Evolutionary conservation across 2,797 vertebrate genomes (phyloP), one percentile per base, ranked within the genome.

Genomic region (Prunella strophiata): DNA sequence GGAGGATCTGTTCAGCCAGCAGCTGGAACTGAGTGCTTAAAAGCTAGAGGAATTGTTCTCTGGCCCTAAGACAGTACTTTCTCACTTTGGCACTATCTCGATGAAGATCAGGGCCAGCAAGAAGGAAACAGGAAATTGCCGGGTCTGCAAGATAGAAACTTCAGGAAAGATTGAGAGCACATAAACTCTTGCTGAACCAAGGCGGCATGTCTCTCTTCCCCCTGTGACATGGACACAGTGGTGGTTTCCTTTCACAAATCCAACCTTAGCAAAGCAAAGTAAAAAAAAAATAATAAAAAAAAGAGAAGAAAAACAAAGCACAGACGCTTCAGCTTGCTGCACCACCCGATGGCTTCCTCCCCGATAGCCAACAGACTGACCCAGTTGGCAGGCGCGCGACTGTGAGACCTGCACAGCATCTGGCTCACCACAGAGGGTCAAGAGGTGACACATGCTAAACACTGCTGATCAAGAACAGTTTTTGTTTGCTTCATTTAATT

Each of bases 121-220:
- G 92, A 94, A 93, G 94, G 93, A 96, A 97, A 88, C 61, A 94
- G 95, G 96, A 97, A 97, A 96, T 72, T 5, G 1, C 92, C 84
- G 71, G 55, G 88, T 72, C 67, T 89, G 74, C 78, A 81, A 95
- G 95, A 97, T 75, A 96, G 81, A 94, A 91, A 89, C 58, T 94
- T 93, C 91, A 96, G 95, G 92, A 96, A 97, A 91, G 73, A 79
- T 1, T 84, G 73, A 93, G 73, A 89, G 79, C 58, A 61, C 58
- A 71, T 91, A 95, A 96, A 96, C 87, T 92, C 84, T 79, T 79
- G 91, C 54, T 97, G 94, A 96, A 96, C 95, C 85, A 96, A 61
- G 62, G 52, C 50, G 4, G 74, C 0, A 2, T 51, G 81, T 54
- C 68, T 54, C 43, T 50, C 79, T 96, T 63, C 48, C 51, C 52